Evolutionary conservation across 30 jellyfish, hydroid and myxozoan species (phyloP).

Genomic region (Chironex yamaguchii): DNA sequence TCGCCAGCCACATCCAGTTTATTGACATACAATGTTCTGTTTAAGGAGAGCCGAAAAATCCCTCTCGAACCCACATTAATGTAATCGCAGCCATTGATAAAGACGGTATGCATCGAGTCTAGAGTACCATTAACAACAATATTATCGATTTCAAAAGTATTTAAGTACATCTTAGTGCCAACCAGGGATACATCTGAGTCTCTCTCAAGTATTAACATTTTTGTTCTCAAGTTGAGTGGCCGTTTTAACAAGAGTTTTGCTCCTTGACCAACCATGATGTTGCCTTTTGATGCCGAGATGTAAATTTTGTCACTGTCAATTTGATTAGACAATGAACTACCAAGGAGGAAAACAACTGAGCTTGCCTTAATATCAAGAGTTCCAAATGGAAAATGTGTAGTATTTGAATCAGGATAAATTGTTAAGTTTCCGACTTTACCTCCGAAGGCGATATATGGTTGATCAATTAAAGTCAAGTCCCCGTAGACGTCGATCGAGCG

Average conservation of each 20-base stretch:
- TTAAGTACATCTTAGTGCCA: too few species aligned
- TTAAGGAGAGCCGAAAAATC: constrained; percentile 7
- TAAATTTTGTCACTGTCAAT: too few species aligned
- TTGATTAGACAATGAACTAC: too few species aligned
- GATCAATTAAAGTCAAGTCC: not conserved
- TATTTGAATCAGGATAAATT: constrained; percentile 21
- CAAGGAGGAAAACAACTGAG: constrained; percentile 26
- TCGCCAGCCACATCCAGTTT: constrained; percentile 21
- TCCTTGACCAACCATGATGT: too few species aligned
- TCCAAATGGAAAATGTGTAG: constrained; percentile 11
- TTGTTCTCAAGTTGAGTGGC: too few species aligned
- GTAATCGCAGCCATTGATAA: constrained; percentile 62
- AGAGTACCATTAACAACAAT: constrained; percentile 31
- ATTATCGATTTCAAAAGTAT: too few species aligned
- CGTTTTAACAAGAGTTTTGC: too few species aligned
- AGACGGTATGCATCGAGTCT: constrained; percentile 40
- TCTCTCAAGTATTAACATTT: too few species aligned
- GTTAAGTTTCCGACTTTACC: constrained; percentile 35
- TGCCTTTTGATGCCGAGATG: too few species aligned
- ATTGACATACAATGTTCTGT: constrained; percentile 45
- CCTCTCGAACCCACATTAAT: constrained; percentile 56
- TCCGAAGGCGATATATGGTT: constrained; percentile 27
- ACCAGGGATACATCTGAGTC: too few species aligned
- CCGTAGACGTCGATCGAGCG: constrained; percentile 59
- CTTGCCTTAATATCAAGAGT: constrained; percentile 11